These are phyloP conservation scores for Ridgeia piscesae DNA, from an alignment of 1,140 invertebrate genomes.

Conservation along the genomic window DNA sequence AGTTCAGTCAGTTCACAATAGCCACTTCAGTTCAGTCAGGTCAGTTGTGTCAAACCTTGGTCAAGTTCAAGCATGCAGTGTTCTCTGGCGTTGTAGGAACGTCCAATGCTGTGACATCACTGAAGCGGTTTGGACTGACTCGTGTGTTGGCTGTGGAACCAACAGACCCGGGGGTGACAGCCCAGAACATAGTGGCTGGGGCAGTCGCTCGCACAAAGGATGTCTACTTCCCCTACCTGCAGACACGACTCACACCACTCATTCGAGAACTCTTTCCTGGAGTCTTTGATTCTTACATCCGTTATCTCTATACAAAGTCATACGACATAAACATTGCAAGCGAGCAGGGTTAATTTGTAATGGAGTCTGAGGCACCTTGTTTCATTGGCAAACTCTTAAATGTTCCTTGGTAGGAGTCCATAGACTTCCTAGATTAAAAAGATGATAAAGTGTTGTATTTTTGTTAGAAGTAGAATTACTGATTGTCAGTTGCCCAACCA, in stretches of 20 bases:
- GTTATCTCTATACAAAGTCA: conserved; percentile 8
- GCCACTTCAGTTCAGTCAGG: too few species aligned
- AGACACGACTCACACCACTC: not conserved
- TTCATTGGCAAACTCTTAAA: too few species aligned
- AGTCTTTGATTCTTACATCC: not conserved
- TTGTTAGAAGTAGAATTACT: not conserved
- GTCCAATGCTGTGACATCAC: not conserved
- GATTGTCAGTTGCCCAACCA: not conserved
- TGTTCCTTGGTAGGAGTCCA: too few species aligned
- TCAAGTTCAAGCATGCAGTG: too few species aligned
- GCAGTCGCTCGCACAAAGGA: not conserved
- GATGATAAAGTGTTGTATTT: too few species aligned
- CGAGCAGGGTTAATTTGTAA: too few species aligned
- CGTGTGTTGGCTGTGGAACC: not conserved
- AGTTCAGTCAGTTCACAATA: too few species aligned
- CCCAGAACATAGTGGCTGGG: not conserved
- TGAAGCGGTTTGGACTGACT: conserved; percentile 11
- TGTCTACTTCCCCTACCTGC: conserved; percentile 10
- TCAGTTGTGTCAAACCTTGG: too few species aligned
- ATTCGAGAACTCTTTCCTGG: conserved; percentile 13
- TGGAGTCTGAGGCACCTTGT: too few species aligned
- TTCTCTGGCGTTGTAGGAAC: not conserved
- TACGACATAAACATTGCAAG: too few species aligned
- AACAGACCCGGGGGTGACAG: not conserved
- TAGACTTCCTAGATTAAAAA: too few species aligned